Base-by-base conservation (phyloP, 2,888 invertebrate species). In the Macaria notata region DNA sequence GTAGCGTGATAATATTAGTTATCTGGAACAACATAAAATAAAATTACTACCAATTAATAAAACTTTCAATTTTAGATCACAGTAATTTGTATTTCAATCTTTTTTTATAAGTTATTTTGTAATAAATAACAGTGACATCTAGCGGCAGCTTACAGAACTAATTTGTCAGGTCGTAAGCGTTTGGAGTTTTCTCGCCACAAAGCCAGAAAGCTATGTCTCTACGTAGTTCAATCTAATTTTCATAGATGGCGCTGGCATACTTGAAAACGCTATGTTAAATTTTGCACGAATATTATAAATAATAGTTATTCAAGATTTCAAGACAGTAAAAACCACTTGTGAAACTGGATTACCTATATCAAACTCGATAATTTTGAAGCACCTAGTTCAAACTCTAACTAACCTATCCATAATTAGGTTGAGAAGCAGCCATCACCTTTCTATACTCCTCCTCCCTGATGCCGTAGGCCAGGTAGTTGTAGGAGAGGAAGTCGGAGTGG, bases 361-460 rank as follows among this genome's bases (percentile, higher is more conserved):
- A n/a, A n/a, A n/a, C n/a, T n/a, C n/a, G n/a, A n/a, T n/a, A n/a
- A n/a, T n/a, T n/a, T n/a, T n/a, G n/a, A n/a, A n/a, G n/a, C n/a
- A n/a, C 33, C 7, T 36, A 7, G 33, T 36, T 7, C 7, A 36
- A 2, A 36, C 4, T 7, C 44, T 9, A 65, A 80, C 77, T 75
- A 73, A 84, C 82, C 83, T 81, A 84, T 44, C 44, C 50, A 60
- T 48, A 49, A 60, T 64, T 63, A 66, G 66, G 65, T 64, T 57
- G 55, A 9, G 79, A 75, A 49, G 74, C 74, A 55, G 73, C 66
- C 31, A 70, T 86, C 81, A 90, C 90, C 89, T 91, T 90, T 81
- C 80, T 80, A 62, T 88, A 91, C 49, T 89, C 81, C 19, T 83
- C 84, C 41, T 88, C 90, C 51, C 72, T 69, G 48, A 91, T 86